Conservation (phyloP, 1,140 invertebrate genomes). For the Rhopalosiphum maidis region DNA sequence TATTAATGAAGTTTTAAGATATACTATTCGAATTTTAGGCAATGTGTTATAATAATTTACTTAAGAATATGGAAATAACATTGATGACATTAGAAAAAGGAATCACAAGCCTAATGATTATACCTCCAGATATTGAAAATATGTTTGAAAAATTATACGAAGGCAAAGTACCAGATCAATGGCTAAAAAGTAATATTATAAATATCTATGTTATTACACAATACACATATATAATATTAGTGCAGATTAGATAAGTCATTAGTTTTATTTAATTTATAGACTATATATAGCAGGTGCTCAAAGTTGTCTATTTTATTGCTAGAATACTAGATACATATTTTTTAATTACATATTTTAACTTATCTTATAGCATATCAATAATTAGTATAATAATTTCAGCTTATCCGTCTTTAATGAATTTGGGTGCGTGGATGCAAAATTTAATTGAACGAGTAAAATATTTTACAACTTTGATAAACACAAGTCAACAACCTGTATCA, state of each 20-base stretch:
- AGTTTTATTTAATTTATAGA: background rate
- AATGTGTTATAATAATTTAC: conserved; percentile 60
- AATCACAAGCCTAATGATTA: conserved; percentile 81
- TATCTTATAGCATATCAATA: background rate
- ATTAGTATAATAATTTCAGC: conserved; percentile 61
- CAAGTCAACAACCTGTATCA: conserved; percentile 69
- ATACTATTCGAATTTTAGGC: conserved; percentile 61
- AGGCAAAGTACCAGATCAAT: conserved; percentile 63
- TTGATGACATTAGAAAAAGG: conserved; percentile 62
- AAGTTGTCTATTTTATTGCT: background rate
- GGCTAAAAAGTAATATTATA: conserved; percentile 61
- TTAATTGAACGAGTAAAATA: conserved; percentile 75
- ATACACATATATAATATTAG: background rate
- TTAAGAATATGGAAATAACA: background rate
- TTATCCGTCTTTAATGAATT: conserved; percentile 79
- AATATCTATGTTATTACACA: background rate
- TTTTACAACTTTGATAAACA: conserved; percentile 76
- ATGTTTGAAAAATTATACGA: conserved; percentile 81
- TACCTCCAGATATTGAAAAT: conserved; percentile 81
- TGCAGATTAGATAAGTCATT: background rate
- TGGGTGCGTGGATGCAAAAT: conserved; percentile 85
- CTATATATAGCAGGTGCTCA: background rate
- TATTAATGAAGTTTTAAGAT: background rate
- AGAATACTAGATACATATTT: background rate
- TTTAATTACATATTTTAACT: background rate